phyloP scores from a whole-genome alignment of 2,888 invertebrate species.

The Cheilosia vernalis region DNA sequence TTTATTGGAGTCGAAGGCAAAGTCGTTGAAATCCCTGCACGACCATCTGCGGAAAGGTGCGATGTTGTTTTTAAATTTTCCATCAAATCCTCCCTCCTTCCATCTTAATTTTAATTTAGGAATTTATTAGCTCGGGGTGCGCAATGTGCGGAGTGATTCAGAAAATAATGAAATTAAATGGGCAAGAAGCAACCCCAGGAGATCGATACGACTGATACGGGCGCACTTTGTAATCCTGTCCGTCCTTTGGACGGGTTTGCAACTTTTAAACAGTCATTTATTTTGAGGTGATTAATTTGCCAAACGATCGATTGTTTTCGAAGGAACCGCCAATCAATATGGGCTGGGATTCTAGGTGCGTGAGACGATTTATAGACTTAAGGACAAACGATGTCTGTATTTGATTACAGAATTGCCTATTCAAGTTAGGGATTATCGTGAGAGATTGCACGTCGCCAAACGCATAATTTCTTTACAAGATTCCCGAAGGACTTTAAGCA shows the following conservation, averaged over 20 bases:
- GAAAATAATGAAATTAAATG: conserved; percentile 57
- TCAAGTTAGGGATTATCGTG: neutral
- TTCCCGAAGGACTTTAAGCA: neutral
- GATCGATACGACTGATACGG: conserved; percentile 54
- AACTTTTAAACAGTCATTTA: conserved; percentile 17
- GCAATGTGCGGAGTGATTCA: conserved; percentile 20
- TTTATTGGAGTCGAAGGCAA: conserved; percentile 25
- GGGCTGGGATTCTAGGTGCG: conserved; percentile 34
- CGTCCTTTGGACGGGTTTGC: neutral
- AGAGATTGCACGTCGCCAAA: neutral
- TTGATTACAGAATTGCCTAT: neutral
- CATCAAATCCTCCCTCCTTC: neutral
- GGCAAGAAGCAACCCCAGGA: conserved; percentile 3
- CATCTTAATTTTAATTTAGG: conserved; percentile 48
- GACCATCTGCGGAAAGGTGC: conserved; percentile 38
- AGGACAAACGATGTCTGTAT: neutral
- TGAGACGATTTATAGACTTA: conserved; percentile 4
- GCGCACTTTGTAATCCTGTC: conserved; percentile 16
- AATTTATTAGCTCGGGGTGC: conserved; percentile 37
- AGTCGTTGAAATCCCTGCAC: neutral
- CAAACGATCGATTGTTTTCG: conserved; percentile 55
- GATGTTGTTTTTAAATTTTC: conserved; percentile 68
- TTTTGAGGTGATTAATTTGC: conserved; percentile 60
- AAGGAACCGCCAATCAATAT: conserved; percentile 42
- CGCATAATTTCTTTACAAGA: neutral